Evolutionary conservation across 2,888 invertebrate species (phyloP), one percentile per base, ranked within the genome.

Genomic region (Axea sp.): DNA sequence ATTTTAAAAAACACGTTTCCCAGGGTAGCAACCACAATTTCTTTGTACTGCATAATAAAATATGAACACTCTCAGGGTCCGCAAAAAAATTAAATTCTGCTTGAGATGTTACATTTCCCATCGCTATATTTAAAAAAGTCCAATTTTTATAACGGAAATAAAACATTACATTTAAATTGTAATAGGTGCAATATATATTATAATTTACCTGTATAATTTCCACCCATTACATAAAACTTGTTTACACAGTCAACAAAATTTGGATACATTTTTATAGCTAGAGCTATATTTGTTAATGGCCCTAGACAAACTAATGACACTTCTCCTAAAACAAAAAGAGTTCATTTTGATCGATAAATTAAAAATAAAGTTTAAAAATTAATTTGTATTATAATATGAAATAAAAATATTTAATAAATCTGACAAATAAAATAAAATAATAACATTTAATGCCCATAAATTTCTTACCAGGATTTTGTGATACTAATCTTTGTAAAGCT

Each of bases 61-160:
- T 91, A 77, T 91, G 89, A 0, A 93, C 94, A 1, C 94, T 93
- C 86, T 95, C 95, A 0, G 95, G 94, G 86, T 95, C 95, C 12
- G 88, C 87, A 76, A 90, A 90, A 83, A 95, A 95, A 87, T 95
- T 95, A 82, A 93, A 95, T 86, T 95, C 95, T 0, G 93, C 93
- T 30, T 91, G 86, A 0, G 90, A 83, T 0, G 91, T 90, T 12
- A 88, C 85, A 81, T 93, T 93, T 9, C 92, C 93, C 73, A 77
- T 73, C n/a, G 79, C 83, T 84, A 5, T 22, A 9, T 12, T 30
- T 6, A 28, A 26, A 22, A 26, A 30, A 33, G n/a, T n/a, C n/a
- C n/a, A n/a, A n/a, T n/a, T 19, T 19, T 19, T 19, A 19, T 37
- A 33, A 8, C n/a, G n/a, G n/a, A n/a, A n/a, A n/a, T n/a, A 9